These are phyloP conservation scores for Trachelus stipa DNA, from an alignment of 2,888 invertebrate genomes.

Conservation along the genomic window DNA sequence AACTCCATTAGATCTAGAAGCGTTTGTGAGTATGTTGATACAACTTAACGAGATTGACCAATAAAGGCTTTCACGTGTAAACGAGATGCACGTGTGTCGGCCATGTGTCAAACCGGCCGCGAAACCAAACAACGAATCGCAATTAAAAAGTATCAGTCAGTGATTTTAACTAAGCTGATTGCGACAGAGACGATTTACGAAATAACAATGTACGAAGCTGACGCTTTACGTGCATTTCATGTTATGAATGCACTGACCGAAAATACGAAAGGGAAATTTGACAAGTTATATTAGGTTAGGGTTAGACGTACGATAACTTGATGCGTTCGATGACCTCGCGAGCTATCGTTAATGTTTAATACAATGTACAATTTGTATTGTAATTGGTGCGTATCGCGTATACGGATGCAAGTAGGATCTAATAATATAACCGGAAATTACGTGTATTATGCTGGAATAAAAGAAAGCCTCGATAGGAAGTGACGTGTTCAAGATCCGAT, in stretches of 20 bases:
- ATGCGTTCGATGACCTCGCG: not conserved
- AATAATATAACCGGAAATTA: not conserved
- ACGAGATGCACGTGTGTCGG: not conserved
- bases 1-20: not conserved
- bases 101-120: constrained; percentile 4
- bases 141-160: constrained; percentile 11
- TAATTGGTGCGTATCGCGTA: not conserved
- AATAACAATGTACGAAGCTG: not conserved
- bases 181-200: constrained; percentile 2
- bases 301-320: not conserved
- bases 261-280: not conserved
- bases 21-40: not conserved
- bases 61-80: constrained; percentile 7
- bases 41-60: not conserved
- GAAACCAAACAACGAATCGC: constrained; percentile 7
- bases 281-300: not conserved
- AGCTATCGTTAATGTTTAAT: not conserved
- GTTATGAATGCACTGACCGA: not conserved
- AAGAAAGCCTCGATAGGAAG: not conserved
- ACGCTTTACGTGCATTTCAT: not conserved
- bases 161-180: not conserved
- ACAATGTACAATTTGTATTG: not conserved
- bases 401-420: not conserved
- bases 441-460: not conserved
- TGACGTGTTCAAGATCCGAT: not conserved